Evolutionary conservation across 2,113 vertebrate genomes (phyloP).

Genomic region (Macrotis lagotis): DNA sequence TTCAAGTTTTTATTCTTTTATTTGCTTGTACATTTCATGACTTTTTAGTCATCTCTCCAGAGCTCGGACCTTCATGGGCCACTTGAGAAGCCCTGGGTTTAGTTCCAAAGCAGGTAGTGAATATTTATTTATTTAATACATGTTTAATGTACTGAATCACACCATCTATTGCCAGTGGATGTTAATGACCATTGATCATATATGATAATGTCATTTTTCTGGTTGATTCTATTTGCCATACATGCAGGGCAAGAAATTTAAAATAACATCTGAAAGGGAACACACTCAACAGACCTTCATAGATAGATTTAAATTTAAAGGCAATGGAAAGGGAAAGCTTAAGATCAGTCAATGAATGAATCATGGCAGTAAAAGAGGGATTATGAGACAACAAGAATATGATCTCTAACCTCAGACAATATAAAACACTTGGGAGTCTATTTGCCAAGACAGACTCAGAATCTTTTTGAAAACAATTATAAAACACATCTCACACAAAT

Average conservation of each 20-base stretch:
- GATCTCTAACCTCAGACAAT: too few species aligned
- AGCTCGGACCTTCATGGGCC: not conserved
- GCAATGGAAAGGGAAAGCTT: not conserved
- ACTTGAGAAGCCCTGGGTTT: not conserved
- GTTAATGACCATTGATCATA: not conserved
- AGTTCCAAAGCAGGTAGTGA: not conserved
- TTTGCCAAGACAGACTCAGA: too few species aligned
- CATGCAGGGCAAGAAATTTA: not conserved
- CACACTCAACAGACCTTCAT: not conserved
- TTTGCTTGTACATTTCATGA: not conserved
- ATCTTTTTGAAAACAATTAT: too few species aligned
- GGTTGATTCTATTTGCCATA: not conserved
- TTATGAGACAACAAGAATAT: not conserved
- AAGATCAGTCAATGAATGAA: not conserved
- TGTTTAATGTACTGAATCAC: not conserved
- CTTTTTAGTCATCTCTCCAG: not conserved
- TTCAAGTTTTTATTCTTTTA: not conserved
- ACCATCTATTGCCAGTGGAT: not conserved
- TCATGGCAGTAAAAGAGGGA: not conserved
- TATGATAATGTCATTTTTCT: not conserved
- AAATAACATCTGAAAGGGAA: not conserved
- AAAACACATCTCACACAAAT: too few species aligned
- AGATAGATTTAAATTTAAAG: not conserved
- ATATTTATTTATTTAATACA: not conserved
- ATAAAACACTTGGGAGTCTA: too few species aligned